phyloP scores from a whole-genome alignment of 2,797 vertebrate genomes.

The Peromyscus aztecus region DNA sequence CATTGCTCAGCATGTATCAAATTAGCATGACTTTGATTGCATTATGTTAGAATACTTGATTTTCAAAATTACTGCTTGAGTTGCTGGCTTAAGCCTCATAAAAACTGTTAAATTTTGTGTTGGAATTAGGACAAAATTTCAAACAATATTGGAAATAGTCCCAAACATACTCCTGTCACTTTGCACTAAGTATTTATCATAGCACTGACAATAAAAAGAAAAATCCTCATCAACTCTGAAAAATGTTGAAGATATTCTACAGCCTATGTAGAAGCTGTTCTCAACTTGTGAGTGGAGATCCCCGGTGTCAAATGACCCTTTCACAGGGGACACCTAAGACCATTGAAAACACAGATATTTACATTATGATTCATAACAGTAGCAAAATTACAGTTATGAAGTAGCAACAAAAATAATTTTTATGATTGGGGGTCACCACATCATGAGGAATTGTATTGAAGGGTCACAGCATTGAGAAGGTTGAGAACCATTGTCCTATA shows the following conservation, averaged over 20 bases:
- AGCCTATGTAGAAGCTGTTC: not conserved
- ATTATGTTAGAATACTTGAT: not conserved
- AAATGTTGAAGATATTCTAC: not conserved
- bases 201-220: not conserved
- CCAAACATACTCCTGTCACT: not conserved
- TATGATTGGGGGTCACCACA: not conserved
- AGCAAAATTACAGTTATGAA: not conserved
- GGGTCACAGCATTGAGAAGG: not conserved
- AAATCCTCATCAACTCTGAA: not conserved
- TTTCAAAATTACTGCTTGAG: not conserved
- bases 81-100: not conserved
- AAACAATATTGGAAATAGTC: not conserved
- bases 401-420: not conserved
- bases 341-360: not conserved
- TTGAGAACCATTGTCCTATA: not conserved
- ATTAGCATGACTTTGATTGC: not conserved
- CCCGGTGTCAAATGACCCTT: not conserved
- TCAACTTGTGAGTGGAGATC: not conserved
- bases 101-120: not conserved
- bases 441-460: not conserved
- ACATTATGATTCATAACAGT: not conserved
- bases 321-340: not conserved
- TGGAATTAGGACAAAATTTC: not conserved
- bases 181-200: not conserved
- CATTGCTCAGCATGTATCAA: not conserved